Conservation (phyloP, 2,888 invertebrate species). For the Meliscaeva auricollis region DNA sequence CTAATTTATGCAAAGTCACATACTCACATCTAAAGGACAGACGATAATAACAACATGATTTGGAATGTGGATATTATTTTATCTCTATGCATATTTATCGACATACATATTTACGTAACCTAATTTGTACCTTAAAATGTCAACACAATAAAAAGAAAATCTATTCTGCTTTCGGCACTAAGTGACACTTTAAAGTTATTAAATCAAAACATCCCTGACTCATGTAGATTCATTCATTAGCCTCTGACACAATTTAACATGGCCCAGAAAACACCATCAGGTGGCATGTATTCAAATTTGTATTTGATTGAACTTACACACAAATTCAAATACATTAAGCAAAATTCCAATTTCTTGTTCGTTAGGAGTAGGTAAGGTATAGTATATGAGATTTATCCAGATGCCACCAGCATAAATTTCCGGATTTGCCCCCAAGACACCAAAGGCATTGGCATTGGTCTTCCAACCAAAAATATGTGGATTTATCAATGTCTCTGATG, state of each 20-base stretch:
- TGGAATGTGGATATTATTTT: neutral
- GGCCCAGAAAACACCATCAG: neutral
- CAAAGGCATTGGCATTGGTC: neutral
- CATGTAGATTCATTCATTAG: neutral
- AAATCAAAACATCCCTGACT: neutral
- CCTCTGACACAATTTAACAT: neutral
- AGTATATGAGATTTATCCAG: neutral
- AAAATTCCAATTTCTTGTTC: neutral
- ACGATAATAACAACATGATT: neutral
- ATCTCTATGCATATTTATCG: neutral
- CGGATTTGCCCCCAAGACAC: neutral
- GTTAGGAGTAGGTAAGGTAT: neutral
- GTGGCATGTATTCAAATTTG: neutral
- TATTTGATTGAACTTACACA: neutral
- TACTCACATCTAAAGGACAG: neutral
- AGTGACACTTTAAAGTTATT: neutral
- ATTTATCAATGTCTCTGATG: neutral
- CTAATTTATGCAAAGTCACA: neutral
- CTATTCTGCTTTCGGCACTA: neutral
- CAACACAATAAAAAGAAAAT: neutral
- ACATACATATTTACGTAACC: neutral
- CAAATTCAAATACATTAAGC: neutral
- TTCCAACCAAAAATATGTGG: neutral
- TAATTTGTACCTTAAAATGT: neutral
- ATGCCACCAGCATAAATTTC: neutral